Conservation (phyloP, 2,113 vertebrate species). For the Rhizomys pruinosus region DNA sequence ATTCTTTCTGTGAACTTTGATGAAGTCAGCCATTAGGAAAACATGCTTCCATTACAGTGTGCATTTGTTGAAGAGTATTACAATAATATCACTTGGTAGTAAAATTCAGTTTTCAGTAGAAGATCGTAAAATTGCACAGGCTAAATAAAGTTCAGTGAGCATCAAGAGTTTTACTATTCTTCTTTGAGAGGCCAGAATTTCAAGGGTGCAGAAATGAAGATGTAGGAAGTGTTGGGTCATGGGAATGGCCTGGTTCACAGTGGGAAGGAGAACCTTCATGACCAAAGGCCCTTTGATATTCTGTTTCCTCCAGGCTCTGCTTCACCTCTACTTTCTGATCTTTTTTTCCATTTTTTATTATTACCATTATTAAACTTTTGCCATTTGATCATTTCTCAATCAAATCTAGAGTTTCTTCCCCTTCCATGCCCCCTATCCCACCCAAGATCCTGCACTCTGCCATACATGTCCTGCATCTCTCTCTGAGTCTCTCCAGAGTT, state of each 20-base stretch:
- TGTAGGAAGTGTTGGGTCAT: constrained; percentile 16
- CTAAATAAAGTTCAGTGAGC: neutral
- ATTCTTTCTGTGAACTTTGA: neutral
- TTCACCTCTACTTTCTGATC: no score
- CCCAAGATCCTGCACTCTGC: no score
- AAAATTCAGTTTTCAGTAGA: neutral
- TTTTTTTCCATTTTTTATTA: no score
- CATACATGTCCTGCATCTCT: no score
- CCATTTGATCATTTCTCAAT: no score
- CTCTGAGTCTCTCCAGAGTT: no score
- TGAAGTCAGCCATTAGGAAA: neutral
- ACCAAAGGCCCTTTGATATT: neutral
- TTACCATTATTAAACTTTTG: no score
- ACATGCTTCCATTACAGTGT: neutral
- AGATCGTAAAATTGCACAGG: constrained; percentile 24
- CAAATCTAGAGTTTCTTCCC: no score
- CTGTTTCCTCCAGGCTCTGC: no score
- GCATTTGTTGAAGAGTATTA: neutral
- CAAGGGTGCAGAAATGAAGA: constrained; percentile 10
- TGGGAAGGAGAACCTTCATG: neutral
- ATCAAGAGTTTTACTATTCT: neutral
- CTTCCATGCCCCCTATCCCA: no score
- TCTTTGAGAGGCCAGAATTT: constrained; percentile 21
- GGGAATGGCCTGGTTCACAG: constrained; percentile 46
- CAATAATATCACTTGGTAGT: neutral